Conservation (phyloP, 2,888 invertebrate species). For the Agonopterix alstromeriana region DNA sequence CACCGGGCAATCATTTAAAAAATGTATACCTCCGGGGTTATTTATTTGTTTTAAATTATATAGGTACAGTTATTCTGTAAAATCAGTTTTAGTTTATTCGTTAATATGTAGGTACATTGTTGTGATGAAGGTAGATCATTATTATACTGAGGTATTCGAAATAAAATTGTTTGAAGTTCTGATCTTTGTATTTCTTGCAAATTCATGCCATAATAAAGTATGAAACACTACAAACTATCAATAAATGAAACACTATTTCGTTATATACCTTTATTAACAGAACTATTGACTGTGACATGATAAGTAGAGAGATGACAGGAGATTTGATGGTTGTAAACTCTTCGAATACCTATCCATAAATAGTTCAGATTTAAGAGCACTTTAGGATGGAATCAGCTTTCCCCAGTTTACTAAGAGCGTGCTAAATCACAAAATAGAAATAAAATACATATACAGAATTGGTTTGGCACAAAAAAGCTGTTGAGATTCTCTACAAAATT, state of each 20-base stretch:
- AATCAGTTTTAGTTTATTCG: no score
- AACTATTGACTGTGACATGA: slow-evolving; percentile 60
- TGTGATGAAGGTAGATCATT: no score
- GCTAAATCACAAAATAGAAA: slow-evolving; percentile 38
- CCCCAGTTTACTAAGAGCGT: slow-evolving; percentile 52
- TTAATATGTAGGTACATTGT: no score
- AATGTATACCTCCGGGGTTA: no score
- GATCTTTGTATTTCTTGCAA: no score
- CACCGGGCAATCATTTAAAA: no score
- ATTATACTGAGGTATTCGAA: no score
- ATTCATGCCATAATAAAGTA: no score
- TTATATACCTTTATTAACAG: slow-evolving; percentile 44
- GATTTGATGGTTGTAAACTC: slow-evolving; percentile 31
- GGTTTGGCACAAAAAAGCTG: slow-evolving; percentile 39
- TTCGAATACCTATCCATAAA: slow-evolving; percentile 50
- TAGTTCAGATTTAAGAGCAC: slow-evolving; percentile 72
- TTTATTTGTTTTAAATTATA: no score
- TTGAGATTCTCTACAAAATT: background rate
- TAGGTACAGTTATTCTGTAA: no score
- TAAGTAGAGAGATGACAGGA: slow-evolving; percentile 32
- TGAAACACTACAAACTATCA: no score
- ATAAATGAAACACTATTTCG: background rate
- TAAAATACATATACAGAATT: slow-evolving; percentile 36
- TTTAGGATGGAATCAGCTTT: slow-evolving; percentile 73
- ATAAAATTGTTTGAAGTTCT: no score